phyloP scores from a whole-genome alignment of 2,797 vertebrate genomes.

The Halcyon leucocephala region DNA sequence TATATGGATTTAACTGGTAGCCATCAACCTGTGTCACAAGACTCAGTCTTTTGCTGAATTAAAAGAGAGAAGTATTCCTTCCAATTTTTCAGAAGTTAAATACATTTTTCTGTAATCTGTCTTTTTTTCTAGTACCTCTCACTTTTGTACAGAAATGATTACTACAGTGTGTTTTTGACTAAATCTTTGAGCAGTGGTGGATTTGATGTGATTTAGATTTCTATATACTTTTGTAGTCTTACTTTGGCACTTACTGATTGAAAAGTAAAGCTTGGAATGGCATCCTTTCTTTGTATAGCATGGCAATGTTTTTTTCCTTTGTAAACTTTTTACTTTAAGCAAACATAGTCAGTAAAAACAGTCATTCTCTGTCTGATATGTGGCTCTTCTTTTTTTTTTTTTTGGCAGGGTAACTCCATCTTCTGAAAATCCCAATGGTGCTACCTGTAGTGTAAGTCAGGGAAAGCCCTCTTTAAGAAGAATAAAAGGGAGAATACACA shows the following conservation, averaged over 20 bases:
- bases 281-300: neutral
- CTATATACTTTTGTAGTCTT: neutral
- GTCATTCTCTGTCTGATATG: neutral
- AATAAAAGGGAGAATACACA: slow-evolving; percentile 95
- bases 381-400: slow-evolving; percentile 10
- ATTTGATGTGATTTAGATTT: neutral
- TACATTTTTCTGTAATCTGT: neutral
- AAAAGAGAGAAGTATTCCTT: neutral
- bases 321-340: neutral
- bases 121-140: neutral
- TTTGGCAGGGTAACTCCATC: slow-evolving; percentile 91
- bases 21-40: neutral
- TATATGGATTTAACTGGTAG: neutral
- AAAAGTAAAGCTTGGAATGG: neutral
- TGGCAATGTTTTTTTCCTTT: neutral
- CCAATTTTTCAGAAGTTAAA: neutral
- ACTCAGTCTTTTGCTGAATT: neutral
- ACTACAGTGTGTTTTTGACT: neutral
- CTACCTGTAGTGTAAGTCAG: slow-evolving; percentile 88
- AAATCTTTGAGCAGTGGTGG: neutral
- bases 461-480: slow-evolving; percentile 95
- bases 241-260: neutral
- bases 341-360: neutral
- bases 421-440: slow-evolving; percentile 89
- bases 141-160: neutral